A percentile compares a stretch with the other conserved stretches of the same genome.
Evolutionary conservation across 2,888 invertebrate species (phyloP).

Genomic region (Panorpa germanica): DNA sequence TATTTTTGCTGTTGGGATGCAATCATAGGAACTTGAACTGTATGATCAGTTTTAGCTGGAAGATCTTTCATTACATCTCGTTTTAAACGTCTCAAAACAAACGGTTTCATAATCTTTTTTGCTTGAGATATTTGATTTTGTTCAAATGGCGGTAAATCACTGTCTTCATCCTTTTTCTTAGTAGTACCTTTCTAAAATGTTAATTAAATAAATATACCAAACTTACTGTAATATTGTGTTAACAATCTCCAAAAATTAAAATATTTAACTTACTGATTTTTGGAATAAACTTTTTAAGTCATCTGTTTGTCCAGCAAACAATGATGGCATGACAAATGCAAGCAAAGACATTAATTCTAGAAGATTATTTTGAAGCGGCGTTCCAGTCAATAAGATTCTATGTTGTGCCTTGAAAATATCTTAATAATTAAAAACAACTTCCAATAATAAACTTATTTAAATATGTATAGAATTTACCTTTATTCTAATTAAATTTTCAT

Average conservation of each 20-base stretch:
- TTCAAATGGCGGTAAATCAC: slow-evolving; percentile 43
- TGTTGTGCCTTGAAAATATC: slow-evolving; percentile 46
- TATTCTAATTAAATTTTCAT: slow-evolving; percentile 72
- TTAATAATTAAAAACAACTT: slow-evolving; percentile 6
- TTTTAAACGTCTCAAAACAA: slow-evolving; percentile 76
- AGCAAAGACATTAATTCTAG: slow-evolving; percentile 88
- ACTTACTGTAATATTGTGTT: too few relatives aligned
- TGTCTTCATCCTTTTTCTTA: slow-evolving; percentile 2
- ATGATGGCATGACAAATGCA: slow-evolving; percentile 90
- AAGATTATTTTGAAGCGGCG: slow-evolving; percentile 90
- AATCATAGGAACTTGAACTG: slow-evolving; percentile 47
- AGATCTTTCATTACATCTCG: slow-evolving; percentile 69
- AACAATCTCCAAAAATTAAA: slow-evolving; percentile 13
- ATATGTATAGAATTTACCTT: slow-evolving; percentile 30
- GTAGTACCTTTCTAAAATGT: slow-evolving; percentile 3
- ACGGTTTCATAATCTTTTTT: slow-evolving; percentile 91
- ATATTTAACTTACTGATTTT: slow-evolving; percentile 36
- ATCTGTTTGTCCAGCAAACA: slow-evolving; percentile 76
- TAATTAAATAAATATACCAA: slow-evolving; percentile 13
- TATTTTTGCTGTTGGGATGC: slow-evolving; percentile 58
- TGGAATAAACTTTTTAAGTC: slow-evolving; percentile 77
- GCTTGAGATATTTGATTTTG: slow-evolving; percentile 80
- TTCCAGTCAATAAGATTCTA: slow-evolving; percentile 81
- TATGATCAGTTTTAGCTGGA: slow-evolving; percentile 61
- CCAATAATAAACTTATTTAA: slow-evolving; percentile 7